phyloP scores from a whole-genome alignment of 2,888 invertebrate genomes.

The Ectobius pallidus region DNA sequence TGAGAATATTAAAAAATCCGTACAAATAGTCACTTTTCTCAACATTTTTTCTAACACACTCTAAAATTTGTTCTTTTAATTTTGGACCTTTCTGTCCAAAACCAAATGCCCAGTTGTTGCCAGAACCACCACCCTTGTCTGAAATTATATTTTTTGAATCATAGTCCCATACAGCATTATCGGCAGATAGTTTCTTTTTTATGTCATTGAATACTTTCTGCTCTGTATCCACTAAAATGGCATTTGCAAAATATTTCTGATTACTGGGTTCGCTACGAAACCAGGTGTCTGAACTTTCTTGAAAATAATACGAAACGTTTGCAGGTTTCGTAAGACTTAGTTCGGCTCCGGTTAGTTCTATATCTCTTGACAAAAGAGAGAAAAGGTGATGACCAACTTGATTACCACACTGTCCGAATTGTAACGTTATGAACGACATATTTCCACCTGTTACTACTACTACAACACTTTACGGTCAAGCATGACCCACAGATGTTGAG shows the following conservation, averaged over 20 bases:
- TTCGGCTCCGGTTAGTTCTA: conserved; percentile 48
- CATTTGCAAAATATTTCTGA: conserved; percentile 53
- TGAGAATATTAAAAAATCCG: conserved; percentile 56
- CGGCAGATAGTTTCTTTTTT: conserved; percentile 45
- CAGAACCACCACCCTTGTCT: conserved; percentile 56
- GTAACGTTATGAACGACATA: conserved; percentile 54
- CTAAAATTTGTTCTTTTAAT: conserved; percentile 52
- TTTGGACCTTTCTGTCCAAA: conserved; percentile 55
- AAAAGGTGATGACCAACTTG: conserved; percentile 59
- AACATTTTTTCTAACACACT: conserved; percentile 54
- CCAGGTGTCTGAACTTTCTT: conserved; percentile 55
- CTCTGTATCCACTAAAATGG: conserved; percentile 60
- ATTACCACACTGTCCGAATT: conserved; percentile 63
- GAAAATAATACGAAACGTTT: conserved; percentile 48
- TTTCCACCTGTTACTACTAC: too few species aligned
- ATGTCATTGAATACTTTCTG: conserved; percentile 56
- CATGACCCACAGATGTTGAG: too few species aligned
- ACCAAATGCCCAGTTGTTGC: conserved; percentile 63
- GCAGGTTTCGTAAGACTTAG: conserved; percentile 47
- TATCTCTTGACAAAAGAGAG: conserved; percentile 54
- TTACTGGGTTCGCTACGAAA: conserved; percentile 53
- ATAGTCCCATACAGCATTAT: conserved; percentile 51
- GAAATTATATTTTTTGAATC: conserved; percentile 54
- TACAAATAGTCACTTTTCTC: conserved; percentile 56
- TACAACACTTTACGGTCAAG: too few species aligned